A percentile compares a stretch with the other conserved stretches of the same genome.
phyloP scores from a whole-genome alignment of 2,113 vertebrate genomes.

The Ochotona curzoniae region DNA sequence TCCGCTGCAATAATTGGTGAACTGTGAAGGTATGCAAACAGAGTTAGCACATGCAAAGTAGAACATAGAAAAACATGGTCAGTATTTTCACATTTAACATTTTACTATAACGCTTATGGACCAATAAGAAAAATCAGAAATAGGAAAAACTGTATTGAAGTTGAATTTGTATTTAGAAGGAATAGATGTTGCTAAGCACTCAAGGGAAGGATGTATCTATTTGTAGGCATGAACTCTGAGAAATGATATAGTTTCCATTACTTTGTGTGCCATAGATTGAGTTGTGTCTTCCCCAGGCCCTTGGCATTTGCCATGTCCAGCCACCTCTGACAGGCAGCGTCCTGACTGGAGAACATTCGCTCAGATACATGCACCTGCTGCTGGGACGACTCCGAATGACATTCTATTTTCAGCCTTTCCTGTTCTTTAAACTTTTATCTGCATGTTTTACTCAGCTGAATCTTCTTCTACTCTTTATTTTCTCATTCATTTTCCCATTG shows the following conservation, averaged over 20 bases:
- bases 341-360: not conserved
- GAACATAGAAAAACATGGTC: not conserved
- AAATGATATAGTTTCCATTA: conserved; percentile 12
- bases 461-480: conserved; percentile 2
- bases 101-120: not conserved
- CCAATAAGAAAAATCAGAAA: conserved; percentile 19
- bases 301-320: not conserved
- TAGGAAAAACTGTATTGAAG: not conserved
- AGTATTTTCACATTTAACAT: conserved; percentile 8
- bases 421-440: no score
- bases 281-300: not conserved
- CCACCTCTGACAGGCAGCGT: not conserved
- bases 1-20: conserved; percentile 29
- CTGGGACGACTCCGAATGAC: not conserved
- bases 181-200: not conserved
- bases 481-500: not conserved
- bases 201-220: not conserved
- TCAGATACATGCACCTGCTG: not conserved
- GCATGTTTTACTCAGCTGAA: not conserved
- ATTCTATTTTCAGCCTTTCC: not conserved
- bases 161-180: not conserved
- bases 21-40: conserved; percentile 38
- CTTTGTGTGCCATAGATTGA: not conserved
- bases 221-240: not conserved
- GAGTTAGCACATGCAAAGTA: not conserved